Percentiles rank a stretch among this genome's conserved stretches.
phyloP scores from a whole-genome alignment of 2,797 vertebrate genomes.

The Bradypodion pumilum region DNA sequence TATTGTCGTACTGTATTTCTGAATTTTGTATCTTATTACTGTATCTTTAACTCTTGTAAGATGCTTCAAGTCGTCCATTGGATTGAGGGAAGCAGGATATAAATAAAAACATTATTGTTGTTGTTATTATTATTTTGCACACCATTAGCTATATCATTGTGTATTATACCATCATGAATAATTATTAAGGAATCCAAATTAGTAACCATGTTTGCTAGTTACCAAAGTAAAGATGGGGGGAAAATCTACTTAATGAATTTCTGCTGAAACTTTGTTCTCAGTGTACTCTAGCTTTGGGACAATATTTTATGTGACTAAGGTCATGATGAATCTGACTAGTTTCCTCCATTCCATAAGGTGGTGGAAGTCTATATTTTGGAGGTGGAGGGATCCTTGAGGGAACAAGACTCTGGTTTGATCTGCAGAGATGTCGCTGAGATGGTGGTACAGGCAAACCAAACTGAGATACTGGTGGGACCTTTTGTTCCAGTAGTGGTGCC shows the following conservation, averaged over 20 bases:
- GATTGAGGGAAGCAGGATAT: too few relatives aligned
- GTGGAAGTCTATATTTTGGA: constrained; percentile 57
- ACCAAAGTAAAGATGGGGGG: background rate
- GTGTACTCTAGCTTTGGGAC: background rate
- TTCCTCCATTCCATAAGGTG: background rate
- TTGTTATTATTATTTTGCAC: too few relatives aligned
- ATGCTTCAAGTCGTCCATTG: too few relatives aligned
- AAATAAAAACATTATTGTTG: too few relatives aligned
- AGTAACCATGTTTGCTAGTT: background rate
- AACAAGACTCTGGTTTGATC: background rate
- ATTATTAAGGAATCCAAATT: background rate
- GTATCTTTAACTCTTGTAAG: too few relatives aligned
- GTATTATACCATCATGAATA: background rate
- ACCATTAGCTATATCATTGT: background rate
- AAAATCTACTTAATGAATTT: background rate
- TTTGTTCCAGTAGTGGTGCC: constrained; percentile 38
- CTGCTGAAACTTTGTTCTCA: background rate
- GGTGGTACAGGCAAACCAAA: constrained; percentile 27
- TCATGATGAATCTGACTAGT: background rate
- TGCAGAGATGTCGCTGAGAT: background rate
- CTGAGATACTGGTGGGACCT: constrained; percentile 36
- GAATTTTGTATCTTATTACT: too few relatives aligned
- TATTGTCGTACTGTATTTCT: too few relatives aligned
- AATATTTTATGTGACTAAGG: background rate
- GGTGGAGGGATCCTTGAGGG: constrained; percentile 7